Conservation (phyloP, 2,797 vertebrate species). For the Allobates femoralis region DNA sequence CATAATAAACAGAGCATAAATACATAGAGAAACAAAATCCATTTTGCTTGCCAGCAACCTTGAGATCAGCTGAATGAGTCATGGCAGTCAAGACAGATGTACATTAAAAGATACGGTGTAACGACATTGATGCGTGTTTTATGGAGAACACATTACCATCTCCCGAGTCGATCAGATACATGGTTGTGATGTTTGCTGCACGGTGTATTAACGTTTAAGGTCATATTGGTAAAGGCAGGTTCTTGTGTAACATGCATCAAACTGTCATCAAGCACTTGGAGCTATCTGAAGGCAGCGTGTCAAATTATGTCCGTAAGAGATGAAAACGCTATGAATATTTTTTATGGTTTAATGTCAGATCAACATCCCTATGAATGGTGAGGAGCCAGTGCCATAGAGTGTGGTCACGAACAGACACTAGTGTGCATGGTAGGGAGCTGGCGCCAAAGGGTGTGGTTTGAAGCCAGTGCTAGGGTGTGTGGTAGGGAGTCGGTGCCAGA, state of each 20-base stretch:
- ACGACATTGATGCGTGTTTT: neutral
- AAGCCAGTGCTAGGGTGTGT: no score
- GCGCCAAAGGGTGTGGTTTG: no score
- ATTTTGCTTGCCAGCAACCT: slow-evolving; percentile 37
- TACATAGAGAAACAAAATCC: slow-evolving; percentile 4
- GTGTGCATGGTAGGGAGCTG: no score
- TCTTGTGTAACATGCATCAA: neutral
- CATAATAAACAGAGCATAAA: slow-evolving; percentile 37
- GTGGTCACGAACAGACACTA: neutral
- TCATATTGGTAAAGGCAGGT: neutral
- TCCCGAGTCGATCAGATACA: neutral
- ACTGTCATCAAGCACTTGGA: neutral
- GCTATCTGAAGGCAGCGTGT: neutral
- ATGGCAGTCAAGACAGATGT: slow-evolving; percentile 21
- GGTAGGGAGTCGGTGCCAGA: no score
- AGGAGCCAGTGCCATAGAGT: no score
- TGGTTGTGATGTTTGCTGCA: neutral
- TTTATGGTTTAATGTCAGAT: neutral
- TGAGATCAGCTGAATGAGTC: slow-evolving; percentile 42
- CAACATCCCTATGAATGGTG: no score
- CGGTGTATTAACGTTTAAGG: neutral
- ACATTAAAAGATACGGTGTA: slow-evolving; percentile 37
- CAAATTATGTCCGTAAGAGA: neutral
- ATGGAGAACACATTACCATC: neutral
- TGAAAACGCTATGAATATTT: neutral